These are phyloP conservation scores for Pseudopleuronectes americanus DNA, from an alignment of 2,797 vertebrate species.

Conservation along the genomic window DNA sequence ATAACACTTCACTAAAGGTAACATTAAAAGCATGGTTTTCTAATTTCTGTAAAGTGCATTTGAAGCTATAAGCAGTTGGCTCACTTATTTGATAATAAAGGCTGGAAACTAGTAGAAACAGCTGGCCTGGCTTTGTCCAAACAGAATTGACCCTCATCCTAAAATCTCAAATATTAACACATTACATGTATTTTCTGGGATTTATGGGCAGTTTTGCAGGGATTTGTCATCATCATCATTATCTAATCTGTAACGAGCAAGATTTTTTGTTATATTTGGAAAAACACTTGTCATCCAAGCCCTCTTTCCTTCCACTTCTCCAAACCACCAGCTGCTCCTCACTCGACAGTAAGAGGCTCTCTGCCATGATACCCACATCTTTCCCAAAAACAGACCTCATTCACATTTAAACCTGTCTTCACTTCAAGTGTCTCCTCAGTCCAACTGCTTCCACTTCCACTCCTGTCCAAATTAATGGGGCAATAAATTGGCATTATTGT, in stretches of 20 bases:
- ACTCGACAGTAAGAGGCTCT: conserved; percentile 37
- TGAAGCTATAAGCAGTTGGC: neutral
- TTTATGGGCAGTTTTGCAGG: neutral
- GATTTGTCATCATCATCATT: neutral
- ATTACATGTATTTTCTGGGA: too few relatives aligned
- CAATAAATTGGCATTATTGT: conserved; percentile 23
- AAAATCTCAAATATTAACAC: too few relatives aligned
- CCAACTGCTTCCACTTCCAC: conserved; percentile 18
- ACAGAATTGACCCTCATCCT: neutral
- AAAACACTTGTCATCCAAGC: conserved; percentile 54
- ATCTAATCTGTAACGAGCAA: too few relatives aligned
- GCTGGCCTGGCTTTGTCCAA: neutral
- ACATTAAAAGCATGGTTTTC: neutral
- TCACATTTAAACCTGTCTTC: conserved; percentile 40
- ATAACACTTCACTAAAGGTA: neutral
- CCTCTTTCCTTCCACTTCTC: conserved; percentile 27
- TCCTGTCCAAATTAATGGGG: conserved; percentile 35
- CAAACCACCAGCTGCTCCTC: conserved; percentile 50
- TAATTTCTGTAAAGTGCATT: neutral
- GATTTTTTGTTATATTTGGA: conserved; percentile 11
- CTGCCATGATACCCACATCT: conserved; percentile 23
- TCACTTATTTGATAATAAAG: neutral
- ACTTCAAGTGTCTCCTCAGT: conserved; percentile 33
- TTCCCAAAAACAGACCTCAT: conserved; percentile 40
- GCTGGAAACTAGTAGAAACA: too few relatives aligned